These are phyloP conservation scores for Agrochola litura DNA, from an alignment of 2,888 invertebrate species.

Conservation along the genomic window DNA sequence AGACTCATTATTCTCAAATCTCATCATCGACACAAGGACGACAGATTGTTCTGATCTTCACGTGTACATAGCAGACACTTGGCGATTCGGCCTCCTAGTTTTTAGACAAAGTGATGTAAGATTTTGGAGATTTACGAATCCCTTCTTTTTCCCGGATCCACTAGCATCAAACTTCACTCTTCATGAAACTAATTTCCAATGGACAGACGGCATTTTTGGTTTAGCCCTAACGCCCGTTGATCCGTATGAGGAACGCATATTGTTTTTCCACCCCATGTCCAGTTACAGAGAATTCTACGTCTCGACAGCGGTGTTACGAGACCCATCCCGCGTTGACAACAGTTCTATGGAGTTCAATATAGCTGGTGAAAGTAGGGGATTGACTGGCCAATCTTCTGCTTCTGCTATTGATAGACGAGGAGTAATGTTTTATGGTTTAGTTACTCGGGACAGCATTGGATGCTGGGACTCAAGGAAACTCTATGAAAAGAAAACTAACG, in stretches of 20 bases:
- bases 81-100: slow-evolving; percentile 92
- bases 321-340: slow-evolving; percentile 85
- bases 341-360: slow-evolving; percentile 81
- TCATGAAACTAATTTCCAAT: slow-evolving; percentile 94
- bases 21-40: slow-evolving; percentile 91
- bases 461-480: slow-evolving; percentile 95
- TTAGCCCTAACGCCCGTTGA: slow-evolving; percentile 92
- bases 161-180: slow-evolving; percentile 93
- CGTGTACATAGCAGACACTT: slow-evolving; percentile 93
- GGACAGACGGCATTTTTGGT: slow-evolving; percentile 95
- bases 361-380: slow-evolving; percentile 89
- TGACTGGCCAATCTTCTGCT: slow-evolving; percentile 93
- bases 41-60: slow-evolving; percentile 91
- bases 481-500: slow-evolving; percentile 91
- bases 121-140: slow-evolving; percentile 93
- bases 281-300: slow-evolving; percentile 95
- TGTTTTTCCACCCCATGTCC: slow-evolving; percentile 96
- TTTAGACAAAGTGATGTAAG: slow-evolving; percentile 90
- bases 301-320: slow-evolving; percentile 91
- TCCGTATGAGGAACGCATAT: slow-evolving; percentile 89
- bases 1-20: slow-evolving; percentile 92
- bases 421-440: slow-evolving; percentile 95
- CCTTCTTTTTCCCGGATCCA: slow-evolving; percentile 93
- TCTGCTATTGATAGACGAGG: slow-evolving; percentile 93
- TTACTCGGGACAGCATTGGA: slow-evolving; percentile 93